phyloP scores from a whole-genome alignment of 92 coral and sea anemone species.

The Palythoa grandis region DNA sequence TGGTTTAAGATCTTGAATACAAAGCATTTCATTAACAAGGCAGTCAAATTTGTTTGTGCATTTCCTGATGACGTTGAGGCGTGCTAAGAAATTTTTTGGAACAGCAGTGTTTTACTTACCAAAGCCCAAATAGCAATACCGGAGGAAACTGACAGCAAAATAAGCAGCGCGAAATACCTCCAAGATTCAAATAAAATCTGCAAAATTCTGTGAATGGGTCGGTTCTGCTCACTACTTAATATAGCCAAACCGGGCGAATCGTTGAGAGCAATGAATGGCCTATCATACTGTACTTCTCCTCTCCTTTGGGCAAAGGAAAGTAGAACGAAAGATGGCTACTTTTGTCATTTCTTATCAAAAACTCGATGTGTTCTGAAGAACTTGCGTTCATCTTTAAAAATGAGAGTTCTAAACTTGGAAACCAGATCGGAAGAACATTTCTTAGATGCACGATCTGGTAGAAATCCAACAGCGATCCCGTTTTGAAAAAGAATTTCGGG shows the following conservation, averaged over 20 bases:
- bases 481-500: neutral
- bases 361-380: slow-evolving; percentile 3
- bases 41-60: too few species aligned
- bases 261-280: neutral
- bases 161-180: neutral
- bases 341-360: neutral
- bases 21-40: too few species aligned
- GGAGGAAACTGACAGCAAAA: neutral
- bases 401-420: neutral
- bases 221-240: neutral
- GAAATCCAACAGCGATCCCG: neutral
- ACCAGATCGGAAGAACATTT: neutral
- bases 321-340: slow-evolving; percentile 6
- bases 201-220: neutral
- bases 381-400: neutral
- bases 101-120: neutral
- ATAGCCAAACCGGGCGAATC: slow-evolving; percentile 2
- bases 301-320: slow-evolving; percentile 19
- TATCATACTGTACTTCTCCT: neutral
- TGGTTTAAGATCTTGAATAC: too few species aligned
- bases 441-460: neutral
- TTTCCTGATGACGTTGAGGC: too few species aligned
- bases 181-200: neutral
- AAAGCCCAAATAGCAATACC: slow-evolving; percentile 2
- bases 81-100: too few species aligned